Percentiles rank a stretch among this genome's conserved stretches.
phyloP scores from a whole-genome alignment of 2,113 vertebrate species.

The Rhea americana region DNA sequence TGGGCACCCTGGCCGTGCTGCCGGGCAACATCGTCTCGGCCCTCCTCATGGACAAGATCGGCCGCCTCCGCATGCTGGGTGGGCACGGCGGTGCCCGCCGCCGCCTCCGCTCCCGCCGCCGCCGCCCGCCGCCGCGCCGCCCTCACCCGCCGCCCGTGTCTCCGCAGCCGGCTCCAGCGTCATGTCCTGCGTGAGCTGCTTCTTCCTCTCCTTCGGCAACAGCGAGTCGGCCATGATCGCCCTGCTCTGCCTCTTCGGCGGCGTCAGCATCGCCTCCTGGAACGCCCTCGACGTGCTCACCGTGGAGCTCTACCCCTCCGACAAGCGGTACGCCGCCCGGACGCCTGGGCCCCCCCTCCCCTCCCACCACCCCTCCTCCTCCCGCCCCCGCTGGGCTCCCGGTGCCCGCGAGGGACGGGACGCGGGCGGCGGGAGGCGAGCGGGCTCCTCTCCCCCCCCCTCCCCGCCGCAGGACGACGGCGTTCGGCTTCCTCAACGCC shows the following conservation, averaged over 20 bases:
- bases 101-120: background rate
- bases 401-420: too few species aligned
- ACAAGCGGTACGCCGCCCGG: conserved; percentile 84
- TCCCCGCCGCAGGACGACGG: conserved; percentile 82
- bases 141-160: background rate
- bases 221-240: conserved; percentile 98
- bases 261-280: conserved; percentile 98
- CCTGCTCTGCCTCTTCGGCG: conserved; percentile 94
- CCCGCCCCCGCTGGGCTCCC: background rate
- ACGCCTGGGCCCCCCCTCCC: too few species aligned
- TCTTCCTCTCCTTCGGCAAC: conserved; percentile 97
- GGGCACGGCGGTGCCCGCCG: background rate
- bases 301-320: conserved; percentile 95
- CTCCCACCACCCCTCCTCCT: too few species aligned
- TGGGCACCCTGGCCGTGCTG: conserved; percentile 93
- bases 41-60: conserved; percentile 98
- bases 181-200: conserved; percentile 96
- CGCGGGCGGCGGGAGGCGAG: too few species aligned
- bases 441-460: background rate
- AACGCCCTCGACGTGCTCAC: conserved; percentile 94
- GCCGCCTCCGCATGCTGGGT: conserved; percentile 96
- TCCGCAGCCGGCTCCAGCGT: conserved; percentile 92
- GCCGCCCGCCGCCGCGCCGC: background rate
- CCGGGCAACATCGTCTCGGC: conserved; percentile 96
- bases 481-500: conserved; percentile 95